Evolutionary conservation across 35 echinoderm and acorn worm species (phyloP), one percentile per base, ranked within the genome.

Genomic region (Apostichopus japonicus): DNA sequence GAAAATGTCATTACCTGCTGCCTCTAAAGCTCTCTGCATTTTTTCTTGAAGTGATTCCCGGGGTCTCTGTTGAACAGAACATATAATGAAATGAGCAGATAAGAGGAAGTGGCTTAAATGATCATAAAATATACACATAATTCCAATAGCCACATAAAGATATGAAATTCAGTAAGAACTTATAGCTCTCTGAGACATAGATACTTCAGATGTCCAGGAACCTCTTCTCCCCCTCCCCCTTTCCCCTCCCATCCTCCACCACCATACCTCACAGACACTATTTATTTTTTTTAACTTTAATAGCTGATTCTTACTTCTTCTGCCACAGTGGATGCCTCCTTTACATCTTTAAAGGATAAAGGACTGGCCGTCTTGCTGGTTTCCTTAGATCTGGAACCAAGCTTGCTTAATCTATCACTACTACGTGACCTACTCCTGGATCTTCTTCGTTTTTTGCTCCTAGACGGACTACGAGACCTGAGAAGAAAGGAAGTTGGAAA

Each of bases 21-120:
- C 86, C 33, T 89, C 86, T 55, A 89, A 89, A 72, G 86, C 86
- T 54, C 63, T 89, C 63, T 89, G 56, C 86, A 89, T 89, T 21
- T 72, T 89, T 33, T 89, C 86, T 63, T 89, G 59, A 44, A 72
- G 86, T 1, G 56, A 62, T 17, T 89, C 86, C 10, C 17, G 19
- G 52, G 86, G 86, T 57, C 53, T 56, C 81, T 84, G 81, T 11
- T 10, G 53, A 54, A 53, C 17, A 83, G 22, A 75, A 21, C 14
- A 73, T 22, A 19, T 21, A 75, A 75, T 23, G 7, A 75, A 19
- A 75, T 19, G 71, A 75, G 22, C 16, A 23, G 16, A 23, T 75
- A 75, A 75, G 21, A 23, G 19, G 63, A 67, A 11, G 6, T 11
- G 63, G 63, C 33, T 44, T 44, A 4, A 44, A 44, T 44, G 33